Evolutionary conservation across 2,113 vertebrate genomes (phyloP), one percentile per base, ranked within the genome.

Genomic region (Pseudolaguvia tuberculata): DNA sequence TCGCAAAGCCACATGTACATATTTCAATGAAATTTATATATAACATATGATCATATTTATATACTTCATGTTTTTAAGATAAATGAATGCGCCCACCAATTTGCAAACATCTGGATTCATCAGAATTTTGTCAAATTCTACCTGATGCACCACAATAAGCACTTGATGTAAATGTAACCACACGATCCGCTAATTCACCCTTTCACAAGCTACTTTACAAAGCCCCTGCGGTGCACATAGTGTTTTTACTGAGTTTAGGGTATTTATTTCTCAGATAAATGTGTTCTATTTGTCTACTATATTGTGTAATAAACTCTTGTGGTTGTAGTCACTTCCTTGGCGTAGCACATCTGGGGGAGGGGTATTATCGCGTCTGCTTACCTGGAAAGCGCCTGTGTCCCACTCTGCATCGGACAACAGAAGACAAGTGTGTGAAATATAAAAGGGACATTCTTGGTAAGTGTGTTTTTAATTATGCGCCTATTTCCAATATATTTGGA

Each of bases 311-410:
- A n/a, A 1, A 62, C 1, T 42, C 15, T 45, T 67, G 8, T 27
- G 45, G 15, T 20, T 29, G 45, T 50, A 59, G 35, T 69, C 65
- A 76, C 65, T 69, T 76, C 74, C 74, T 69, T 51, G 20, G 42
- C n/a, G 1, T 17, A 25, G 57, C 9, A 20, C 20, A 55, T 47
- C 52, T 47, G 35, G 21, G 72, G 76, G 72, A 48, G 76, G 57
- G 57, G 69, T 50, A 42, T 77, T 5, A 47, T 61, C 27, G 47
- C 25, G 4, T 20, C 25, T 17, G 52, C 75, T 52, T 63, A 78
- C 79, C 79, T 81, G 71, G 58, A 72, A 48, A 51, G 53, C 66
- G 39, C 58, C 52, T 58, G 65, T 35, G 47, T 74, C 73, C 56
- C 72, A 59, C 27, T 78, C 73, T 29, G 8, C 42, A 35, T 17